Evolutionary conservation across 2,113 vertebrate genomes (phyloP), one percentile per base, ranked within the genome.

Genomic region (Tiliqua scincoides): DNA sequence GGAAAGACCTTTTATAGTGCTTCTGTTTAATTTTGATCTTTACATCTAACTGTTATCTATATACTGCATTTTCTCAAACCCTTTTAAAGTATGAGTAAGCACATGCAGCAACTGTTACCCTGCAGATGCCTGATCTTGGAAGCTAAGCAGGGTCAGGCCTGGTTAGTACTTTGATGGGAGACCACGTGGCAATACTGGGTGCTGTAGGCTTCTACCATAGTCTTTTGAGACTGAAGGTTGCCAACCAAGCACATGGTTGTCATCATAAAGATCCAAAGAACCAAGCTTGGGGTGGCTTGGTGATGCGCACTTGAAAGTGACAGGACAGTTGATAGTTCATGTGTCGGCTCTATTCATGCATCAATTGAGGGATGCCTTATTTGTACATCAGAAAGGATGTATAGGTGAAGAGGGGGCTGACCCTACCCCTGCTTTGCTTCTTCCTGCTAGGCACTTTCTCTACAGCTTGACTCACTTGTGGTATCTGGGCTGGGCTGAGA

Each of bases 11-110:
- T 86, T 87, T 87, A 78, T 71, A 88, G 89, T 9, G 7, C 17
- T n/a, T 93, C 86, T 84, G 91, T 3, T 20, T 86, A 52, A 89
- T 88, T 75, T 93, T 88, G 61, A 83, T 85, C 78, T 87, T 93
- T 94, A 86, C 85, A 90, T 85, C 91, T 94, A 83, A 88, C 94
- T 93, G 92, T 91, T 59, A 48, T 81, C 76, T 71, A 65, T 10
- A 59, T 54, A 40, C 89, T 93, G 71, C 83, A 89, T 93, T 6
- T 0, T 84, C 88, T 82, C 43, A 57, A 75, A 88, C 80, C 78
- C 83, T 72, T 1, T 82, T 91, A 3, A 14, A 79, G 89, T 89
- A 18, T 9, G 63, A 62, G 82, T 83, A 48, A 70, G 57, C 52
- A 74, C n/a, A n/a, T n/a, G n/a, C n/a, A n/a, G n/a, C n/a, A n/a